These are phyloP conservation scores for Hyles vespertilio DNA, from an alignment of 1,140 invertebrate species.

Conservation along the genomic window DNA sequence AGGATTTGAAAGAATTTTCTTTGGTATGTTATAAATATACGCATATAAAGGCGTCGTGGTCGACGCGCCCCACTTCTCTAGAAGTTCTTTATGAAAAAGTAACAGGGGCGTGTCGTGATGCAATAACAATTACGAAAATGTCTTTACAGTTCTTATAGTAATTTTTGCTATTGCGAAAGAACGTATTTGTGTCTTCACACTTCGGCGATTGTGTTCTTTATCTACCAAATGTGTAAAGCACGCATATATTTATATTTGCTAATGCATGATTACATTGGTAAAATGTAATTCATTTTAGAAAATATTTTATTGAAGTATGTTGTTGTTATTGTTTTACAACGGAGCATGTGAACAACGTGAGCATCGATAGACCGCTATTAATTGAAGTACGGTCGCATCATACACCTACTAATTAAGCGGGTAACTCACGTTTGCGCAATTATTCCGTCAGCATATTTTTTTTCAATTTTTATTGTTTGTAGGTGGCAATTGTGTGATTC, in stretches of 20 bases:
- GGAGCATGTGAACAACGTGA: no score
- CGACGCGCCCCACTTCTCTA: constrained; percentile 2
- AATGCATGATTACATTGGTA: no score
- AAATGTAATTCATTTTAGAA: no score
- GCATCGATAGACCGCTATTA: no score
- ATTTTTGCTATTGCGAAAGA: constrained; percentile 8
- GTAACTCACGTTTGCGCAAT: constrained; percentile 2
- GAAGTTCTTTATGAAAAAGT: constrained; percentile 9
- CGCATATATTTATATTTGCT: no score
- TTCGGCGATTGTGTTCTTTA: constrained; percentile 1
- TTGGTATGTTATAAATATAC: no score
- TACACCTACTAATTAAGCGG: constrained; percentile 1
- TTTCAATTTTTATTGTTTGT: neutral
- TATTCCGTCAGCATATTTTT: neutral
- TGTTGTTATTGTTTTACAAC: no score
- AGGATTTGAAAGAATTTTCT: no score
- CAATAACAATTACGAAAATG: constrained; percentile 5
- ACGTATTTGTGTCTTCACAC: neutral
- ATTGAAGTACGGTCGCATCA: neutral
- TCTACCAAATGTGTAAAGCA: no score
- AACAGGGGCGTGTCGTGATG: constrained; percentile 6
- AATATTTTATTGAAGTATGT: no score
- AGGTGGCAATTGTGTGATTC: neutral
- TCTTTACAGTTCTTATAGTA: constrained; percentile 4
- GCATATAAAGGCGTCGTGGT: neutral